A percentile compares a stretch with the other conserved stretches of the same genome.
Evolutionary conservation across 2,113 vertebrate genomes (phyloP).

Genomic region (Anguilla rostrata): DNA sequence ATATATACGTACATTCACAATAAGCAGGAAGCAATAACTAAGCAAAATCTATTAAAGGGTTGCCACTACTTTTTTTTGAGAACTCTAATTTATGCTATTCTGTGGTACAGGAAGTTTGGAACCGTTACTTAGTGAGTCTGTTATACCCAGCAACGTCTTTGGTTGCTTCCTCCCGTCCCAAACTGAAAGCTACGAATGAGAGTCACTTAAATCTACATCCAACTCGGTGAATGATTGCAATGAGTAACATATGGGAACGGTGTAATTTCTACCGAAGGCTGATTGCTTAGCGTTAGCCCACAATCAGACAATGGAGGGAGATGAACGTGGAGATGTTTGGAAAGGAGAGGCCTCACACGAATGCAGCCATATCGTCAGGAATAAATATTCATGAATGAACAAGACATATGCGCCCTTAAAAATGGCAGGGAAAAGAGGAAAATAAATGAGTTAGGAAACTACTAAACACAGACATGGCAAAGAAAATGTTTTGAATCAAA

Average conservation of each 20-base stretch:
- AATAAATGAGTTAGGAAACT: background rate
- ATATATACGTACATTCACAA: background rate
- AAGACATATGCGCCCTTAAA: background rate
- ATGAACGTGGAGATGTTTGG: background rate
- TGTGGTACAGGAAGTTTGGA: background rate
- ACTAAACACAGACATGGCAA: background rate
- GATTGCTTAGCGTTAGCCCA: slow-evolving; percentile 14
- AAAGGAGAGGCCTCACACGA: background rate
- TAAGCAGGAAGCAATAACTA: background rate
- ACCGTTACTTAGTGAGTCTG: background rate
- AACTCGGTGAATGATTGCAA: slow-evolving; percentile 12
- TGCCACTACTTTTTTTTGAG: background rate
- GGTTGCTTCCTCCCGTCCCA: background rate
- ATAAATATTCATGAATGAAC: background rate
- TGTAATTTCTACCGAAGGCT: slow-evolving; percentile 7
- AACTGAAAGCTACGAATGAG: background rate
- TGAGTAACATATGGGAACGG: slow-evolving; percentile 9
- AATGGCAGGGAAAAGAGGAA: background rate
- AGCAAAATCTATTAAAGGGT: background rate
- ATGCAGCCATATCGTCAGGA: background rate
- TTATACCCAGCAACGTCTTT: background rate
- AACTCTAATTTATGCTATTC: background rate
- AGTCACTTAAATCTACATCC: slow-evolving; percentile 11
- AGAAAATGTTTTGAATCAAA: background rate
- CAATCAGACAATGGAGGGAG: background rate